These are phyloP conservation scores for Leptinotarsa texana DNA, from an alignment of 1,140 invertebrate species.

Conservation along the genomic window DNA sequence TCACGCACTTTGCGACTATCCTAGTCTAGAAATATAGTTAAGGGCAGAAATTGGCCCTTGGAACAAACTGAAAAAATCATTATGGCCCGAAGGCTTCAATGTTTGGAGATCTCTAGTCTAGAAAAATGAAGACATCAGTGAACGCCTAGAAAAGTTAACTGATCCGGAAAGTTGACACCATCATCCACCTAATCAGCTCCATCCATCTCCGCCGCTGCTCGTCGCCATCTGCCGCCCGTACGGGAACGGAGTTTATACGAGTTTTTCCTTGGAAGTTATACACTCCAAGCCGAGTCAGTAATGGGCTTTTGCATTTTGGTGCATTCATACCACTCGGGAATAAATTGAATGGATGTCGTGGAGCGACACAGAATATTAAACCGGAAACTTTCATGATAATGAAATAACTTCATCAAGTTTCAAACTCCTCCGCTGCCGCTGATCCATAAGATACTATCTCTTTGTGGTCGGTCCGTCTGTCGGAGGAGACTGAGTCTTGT, in stretches of 20 bases:
- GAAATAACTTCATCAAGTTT: slow-evolving; percentile 39
- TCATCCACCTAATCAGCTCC: too few relatives aligned
- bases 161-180: too few relatives aligned
- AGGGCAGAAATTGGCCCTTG: too few relatives aligned
- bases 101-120: too few relatives aligned
- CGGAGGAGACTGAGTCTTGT: too few relatives aligned
- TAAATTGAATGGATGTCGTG: slow-evolving; percentile 34
- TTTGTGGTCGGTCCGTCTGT: background rate
- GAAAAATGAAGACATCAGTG: too few relatives aligned
- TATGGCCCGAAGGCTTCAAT: too few relatives aligned
- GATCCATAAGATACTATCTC: slow-evolving; percentile 11
- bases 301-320: slow-evolving; percentile 20
- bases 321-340: slow-evolving; percentile 19
- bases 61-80: too few relatives aligned
- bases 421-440: background rate
- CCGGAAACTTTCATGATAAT: slow-evolving; percentile 38
- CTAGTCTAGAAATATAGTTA: too few relatives aligned
- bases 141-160: too few relatives aligned
- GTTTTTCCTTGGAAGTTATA: slow-evolving; percentile 7
- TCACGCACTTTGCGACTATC: too few relatives aligned
- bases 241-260: background rate
- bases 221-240: background rate
- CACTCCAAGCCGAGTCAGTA: slow-evolving; percentile 13
- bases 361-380: slow-evolving; percentile 36
- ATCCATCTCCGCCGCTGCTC: too few relatives aligned